These are phyloP conservation scores for Varanus salvator DNA, from an alignment of 2,113 vertebrate species.

Conservation along the genomic window DNA sequence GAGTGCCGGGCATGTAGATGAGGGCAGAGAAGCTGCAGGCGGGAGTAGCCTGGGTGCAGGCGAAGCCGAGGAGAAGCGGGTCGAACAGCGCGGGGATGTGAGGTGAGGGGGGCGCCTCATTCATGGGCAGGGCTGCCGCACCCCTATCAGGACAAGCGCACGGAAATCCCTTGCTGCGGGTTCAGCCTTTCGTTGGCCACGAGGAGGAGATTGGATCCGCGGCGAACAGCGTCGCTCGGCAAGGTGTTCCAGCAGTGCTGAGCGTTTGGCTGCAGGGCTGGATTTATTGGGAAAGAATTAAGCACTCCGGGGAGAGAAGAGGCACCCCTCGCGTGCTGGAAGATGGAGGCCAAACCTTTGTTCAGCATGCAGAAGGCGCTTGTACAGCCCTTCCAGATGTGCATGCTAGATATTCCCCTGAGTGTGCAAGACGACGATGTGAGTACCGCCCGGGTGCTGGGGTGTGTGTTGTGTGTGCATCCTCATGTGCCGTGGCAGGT, in stretches of 20 bases:
- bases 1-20: slow-evolving; percentile 54
- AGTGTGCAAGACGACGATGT: slow-evolving; percentile 86
- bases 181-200: slow-evolving; percentile 56
- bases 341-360: slow-evolving; percentile 85
- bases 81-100: slow-evolving; percentile 25
- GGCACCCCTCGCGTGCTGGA: slow-evolving; percentile 57
- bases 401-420: slow-evolving; percentile 87
- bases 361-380: slow-evolving; percentile 89
- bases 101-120: slow-evolving; percentile 29
- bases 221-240: slow-evolving; percentile 34
- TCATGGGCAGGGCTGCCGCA: background rate
- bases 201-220: slow-evolving; percentile 58
- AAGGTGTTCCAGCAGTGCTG: slow-evolving; percentile 49
- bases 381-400: slow-evolving; percentile 86
- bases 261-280: background rate
- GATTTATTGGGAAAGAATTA: background rate
- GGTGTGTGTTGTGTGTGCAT: accelerated
- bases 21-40: slow-evolving; percentile 44
- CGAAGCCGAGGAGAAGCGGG: accelerated
- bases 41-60: background rate
- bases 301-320: background rate
- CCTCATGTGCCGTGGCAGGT: background rate
- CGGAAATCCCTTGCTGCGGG: slow-evolving; percentile 46
- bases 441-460: slow-evolving; percentile 58
- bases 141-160: slow-evolving; percentile 27